Conservation (phyloP, 2,113 vertebrate species). For the Formicarius rufipectus region DNA sequence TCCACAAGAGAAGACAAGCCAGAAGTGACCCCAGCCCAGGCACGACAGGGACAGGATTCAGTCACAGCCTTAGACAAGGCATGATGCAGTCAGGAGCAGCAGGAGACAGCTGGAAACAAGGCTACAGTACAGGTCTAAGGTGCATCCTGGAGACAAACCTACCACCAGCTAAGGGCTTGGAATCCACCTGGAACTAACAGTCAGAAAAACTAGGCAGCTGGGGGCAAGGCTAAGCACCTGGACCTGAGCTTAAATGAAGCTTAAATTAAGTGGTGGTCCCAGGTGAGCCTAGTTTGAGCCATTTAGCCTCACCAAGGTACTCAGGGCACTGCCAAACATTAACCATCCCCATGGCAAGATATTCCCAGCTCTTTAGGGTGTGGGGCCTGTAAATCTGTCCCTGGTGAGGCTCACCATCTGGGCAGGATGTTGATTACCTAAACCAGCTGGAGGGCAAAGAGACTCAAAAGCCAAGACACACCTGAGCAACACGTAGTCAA, state of each 20-base stretch:
- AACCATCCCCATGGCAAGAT: not conserved
- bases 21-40: not conserved
- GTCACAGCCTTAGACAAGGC: not conserved
- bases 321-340: not conserved
- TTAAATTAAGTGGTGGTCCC: not conserved
- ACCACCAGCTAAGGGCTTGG: not conserved
- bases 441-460: slow-evolving; percentile 39
- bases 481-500: slow-evolving; percentile 31
- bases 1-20: not conserved
- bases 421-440: slow-evolving; percentile 30
- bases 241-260: not conserved
- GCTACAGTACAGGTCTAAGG: not conserved
- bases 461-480: slow-evolving; percentile 34
- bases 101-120: not conserved
- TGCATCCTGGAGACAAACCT: not conserved
- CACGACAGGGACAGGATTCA: not conserved
- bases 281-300: not conserved
- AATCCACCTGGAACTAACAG: not conserved
- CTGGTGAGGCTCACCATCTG: not conserved
- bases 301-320: not conserved
- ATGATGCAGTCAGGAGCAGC: not conserved
- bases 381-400: not conserved
- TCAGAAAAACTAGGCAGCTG: not conserved
- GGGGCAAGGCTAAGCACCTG: not conserved
- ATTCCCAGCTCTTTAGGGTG: not conserved